Evolutionary conservation across 2,113 vertebrate species (phyloP), one percentile per base, ranked within the genome.

Genomic region (Thinocorus orbignyianus): DNA sequence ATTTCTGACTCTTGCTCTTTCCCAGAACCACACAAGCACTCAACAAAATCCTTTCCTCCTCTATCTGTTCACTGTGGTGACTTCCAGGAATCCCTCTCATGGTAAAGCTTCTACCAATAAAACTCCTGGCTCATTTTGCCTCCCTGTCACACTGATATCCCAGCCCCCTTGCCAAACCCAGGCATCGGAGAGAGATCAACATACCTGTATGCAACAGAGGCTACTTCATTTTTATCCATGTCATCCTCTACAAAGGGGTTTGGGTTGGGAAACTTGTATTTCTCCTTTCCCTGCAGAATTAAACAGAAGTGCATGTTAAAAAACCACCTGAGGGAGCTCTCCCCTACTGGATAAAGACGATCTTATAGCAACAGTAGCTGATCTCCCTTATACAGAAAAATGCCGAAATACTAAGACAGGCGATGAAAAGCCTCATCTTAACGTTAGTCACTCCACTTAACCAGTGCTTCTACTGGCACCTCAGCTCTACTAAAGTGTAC

Each of bases 211-310:
- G 99, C 99, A 24, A 99, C 99, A 66, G 99, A 99, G 4, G 99
- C 99, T 41, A 99, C 99, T 92, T 99, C 99, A 1, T 98, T 99
- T 98, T 99, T 99, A 93, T 99, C 99, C 98, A 98, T 98, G 92
- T 99, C 99, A 31, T 99, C 99, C 94, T 99, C 99, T 95, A 99
- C 99, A 94, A 99, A 99, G 0, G 99, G 99, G 95, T 99, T 99
- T 66, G 98, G 42, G 92, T 98, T 99, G 18, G 99, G 99, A 94
- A 99, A 99, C 97, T 99, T 99, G 98, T 99, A 97, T 31, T 99
- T 98, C 69, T 99, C 99, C 74, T 98, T 98, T 37, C 99, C 99
- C 99, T 99, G 83, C 28, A 81, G 8, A 62, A 89, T 15, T 54
- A 60, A 84, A 49, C 24, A 78, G 37, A 49, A 85, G 35, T 46